These are phyloP conservation scores for Drosophila rhopaloa DNA, from an alignment of 1,140 invertebrate genomes.

Conservation along the genomic window DNA sequence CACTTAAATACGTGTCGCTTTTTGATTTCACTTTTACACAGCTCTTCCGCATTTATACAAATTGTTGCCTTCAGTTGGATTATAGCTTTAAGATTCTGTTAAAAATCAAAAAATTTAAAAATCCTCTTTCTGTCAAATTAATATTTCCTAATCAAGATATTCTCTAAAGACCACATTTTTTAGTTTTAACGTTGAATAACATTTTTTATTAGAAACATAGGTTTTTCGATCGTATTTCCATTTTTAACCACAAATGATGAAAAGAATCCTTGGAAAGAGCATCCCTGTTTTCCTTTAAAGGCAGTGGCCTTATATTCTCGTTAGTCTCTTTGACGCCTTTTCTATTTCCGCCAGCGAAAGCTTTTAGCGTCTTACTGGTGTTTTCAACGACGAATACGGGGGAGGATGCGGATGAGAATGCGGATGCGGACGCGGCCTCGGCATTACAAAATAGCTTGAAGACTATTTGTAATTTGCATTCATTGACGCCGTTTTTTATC, in stretches of 20 bases:
- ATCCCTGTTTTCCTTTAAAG: conserved; percentile 32
- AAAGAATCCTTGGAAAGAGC: conserved; percentile 10
- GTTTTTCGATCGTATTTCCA: too few species aligned
- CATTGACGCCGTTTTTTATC: conserved; percentile 73
- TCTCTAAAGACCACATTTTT: too few species aligned
- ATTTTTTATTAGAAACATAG: too few species aligned
- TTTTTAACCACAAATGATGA: too few species aligned
- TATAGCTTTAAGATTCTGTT: too few species aligned
- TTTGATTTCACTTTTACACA: background rate
- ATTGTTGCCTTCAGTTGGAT: too few species aligned
- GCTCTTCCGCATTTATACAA: background rate
- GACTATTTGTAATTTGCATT: conserved; percentile 79
- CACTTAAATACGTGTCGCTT: background rate
- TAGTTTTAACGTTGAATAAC: too few species aligned
- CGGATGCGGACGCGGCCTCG: conserved; percentile 56
- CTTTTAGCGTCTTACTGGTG: conserved; percentile 56
- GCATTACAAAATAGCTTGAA: conserved; percentile 67
- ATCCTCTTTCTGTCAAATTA: too few species aligned
- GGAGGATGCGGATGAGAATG: conserved; percentile 25
- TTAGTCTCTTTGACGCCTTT: conserved; percentile 47
- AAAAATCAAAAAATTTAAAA: too few species aligned
- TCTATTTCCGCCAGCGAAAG: conserved; percentile 59
- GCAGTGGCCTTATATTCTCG: conserved; percentile 20
- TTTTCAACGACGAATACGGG: conserved; percentile 31
- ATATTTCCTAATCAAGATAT: too few species aligned